Evolutionary conservation across 2,888 invertebrate genomes (phyloP), one percentile per base, ranked within the genome.

Genomic region (Chironomus riparius): DNA sequence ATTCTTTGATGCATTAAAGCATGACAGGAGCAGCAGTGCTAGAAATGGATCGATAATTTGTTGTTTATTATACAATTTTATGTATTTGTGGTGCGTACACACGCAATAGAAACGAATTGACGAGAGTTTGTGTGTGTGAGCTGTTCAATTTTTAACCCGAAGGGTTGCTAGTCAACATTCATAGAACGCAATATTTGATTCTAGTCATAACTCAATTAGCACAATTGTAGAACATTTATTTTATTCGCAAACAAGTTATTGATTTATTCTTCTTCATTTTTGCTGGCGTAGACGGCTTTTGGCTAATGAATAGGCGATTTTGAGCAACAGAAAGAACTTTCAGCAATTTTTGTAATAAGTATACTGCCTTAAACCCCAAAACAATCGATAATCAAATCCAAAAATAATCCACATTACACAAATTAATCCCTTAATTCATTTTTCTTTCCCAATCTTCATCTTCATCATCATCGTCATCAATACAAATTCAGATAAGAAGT

Each of bases 1-100:
- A 38, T 38, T 62, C 61, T 56, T 18, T 22, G 47, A 74, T 74
- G 74, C 74, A 74, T 74, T 74, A 74, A 74, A 74, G 74, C 74
- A 74, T 74, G 68, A 74, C 65, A 74, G n/a, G 38, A 38, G 38
- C 38, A 38, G 38, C 38, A 38, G 38, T 68, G 61, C 38, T 28
- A 18, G 56, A 15, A 56, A 65, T 65, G 65, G 65, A 65, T 65
- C 65, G 65, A 65, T 65, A 65, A 65, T 65, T 65, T 65, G 21
- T 22, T 22, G 65, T 65, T 65, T 65, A 38, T 38, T 38, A 38
- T 38, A 38, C 10, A 38, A 38, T 21, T 24, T 62, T 18, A 12
- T 65, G 65, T 65, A 21, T 62, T 62, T n/a, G n/a, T 56, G n/a
- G 56, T 56, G 56, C 24, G 21, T 56, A 65, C 22, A 22, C 18